These are phyloP conservation scores for Andrena camellia DNA, from an alignment of 2,888 invertebrate genomes.

Conservation along the genomic window DNA sequence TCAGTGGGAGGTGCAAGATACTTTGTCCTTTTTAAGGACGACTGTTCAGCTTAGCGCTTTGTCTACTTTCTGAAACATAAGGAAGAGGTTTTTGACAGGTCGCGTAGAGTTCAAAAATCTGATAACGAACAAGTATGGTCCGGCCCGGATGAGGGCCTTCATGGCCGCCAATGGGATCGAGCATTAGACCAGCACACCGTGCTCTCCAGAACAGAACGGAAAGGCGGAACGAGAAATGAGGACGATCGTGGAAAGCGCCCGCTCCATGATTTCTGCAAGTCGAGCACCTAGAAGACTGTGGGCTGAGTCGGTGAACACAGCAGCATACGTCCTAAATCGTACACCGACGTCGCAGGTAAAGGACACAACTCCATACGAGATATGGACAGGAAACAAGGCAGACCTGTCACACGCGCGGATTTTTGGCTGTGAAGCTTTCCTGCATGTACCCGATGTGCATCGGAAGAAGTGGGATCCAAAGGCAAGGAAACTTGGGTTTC, in stretches of 20 bases:
- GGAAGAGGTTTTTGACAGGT: background rate
- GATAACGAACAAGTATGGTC: background rate
- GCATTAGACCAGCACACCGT: background rate
- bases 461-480: background rate
- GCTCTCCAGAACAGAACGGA: background rate
- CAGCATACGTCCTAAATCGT: background rate
- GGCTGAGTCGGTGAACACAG: background rate
- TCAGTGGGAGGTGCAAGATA: background rate
- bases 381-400: background rate
- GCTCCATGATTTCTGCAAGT: background rate
- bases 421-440: background rate
- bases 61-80: background rate
- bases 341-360: background rate
- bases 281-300: background rate
- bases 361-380: background rate
- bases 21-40: background rate
- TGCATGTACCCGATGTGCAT: background rate
- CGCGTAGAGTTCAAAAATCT: background rate
- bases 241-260: no score
- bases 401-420: background rate
- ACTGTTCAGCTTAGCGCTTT: background rate
- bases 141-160: no score
- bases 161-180: background rate
- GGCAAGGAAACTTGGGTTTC: background rate
- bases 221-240: constrained; percentile 1